phyloP scores from a whole-genome alignment of 2,797 vertebrate genomes.

The Paratrypauchen microcephalus region DNA sequence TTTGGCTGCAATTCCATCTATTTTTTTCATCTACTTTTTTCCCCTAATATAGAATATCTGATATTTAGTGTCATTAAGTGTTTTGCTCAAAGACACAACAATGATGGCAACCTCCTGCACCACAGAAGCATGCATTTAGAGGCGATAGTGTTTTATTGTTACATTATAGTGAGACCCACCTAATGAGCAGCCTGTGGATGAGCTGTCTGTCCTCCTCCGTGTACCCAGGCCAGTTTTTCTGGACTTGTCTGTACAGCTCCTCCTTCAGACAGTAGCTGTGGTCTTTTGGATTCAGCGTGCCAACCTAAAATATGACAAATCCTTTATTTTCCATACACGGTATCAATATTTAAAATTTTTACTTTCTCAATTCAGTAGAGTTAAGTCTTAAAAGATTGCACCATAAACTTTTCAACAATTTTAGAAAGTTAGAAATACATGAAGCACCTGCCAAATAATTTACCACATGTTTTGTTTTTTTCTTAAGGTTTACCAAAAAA shows the following conservation, averaged over 20 bases:
- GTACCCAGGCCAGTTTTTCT: conserved; percentile 78
- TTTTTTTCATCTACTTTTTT: too few species aligned
- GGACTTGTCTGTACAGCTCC: conserved; percentile 70
- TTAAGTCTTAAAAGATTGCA: background rate
- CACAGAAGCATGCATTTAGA: too few species aligned
- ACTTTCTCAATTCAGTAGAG: too few species aligned
- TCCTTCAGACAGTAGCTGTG: conserved; percentile 79
- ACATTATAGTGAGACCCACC: conserved; percentile 54
- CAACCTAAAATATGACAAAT: conserved; percentile 61
- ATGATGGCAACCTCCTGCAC: too few species aligned
- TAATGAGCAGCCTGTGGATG: conserved; percentile 71
- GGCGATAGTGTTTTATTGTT: background rate
- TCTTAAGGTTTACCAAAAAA: too few species aligned
- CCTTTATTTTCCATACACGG: background rate
- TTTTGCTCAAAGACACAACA: background rate
- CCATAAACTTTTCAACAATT: background rate
- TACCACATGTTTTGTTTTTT: too few species aligned
- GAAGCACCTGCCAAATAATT: too few species aligned
- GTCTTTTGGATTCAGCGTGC: conserved; percentile 75
- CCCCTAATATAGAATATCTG: background rate
- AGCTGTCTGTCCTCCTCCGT: conserved; percentile 77
- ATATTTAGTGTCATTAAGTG: background rate
- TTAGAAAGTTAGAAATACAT: too few species aligned
- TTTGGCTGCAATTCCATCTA: too few species aligned
- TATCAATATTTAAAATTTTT: conserved; percentile 5